Conservation (phyloP, 2,797 vertebrate genomes). For the Muraenolepis orangiensis region DNA sequence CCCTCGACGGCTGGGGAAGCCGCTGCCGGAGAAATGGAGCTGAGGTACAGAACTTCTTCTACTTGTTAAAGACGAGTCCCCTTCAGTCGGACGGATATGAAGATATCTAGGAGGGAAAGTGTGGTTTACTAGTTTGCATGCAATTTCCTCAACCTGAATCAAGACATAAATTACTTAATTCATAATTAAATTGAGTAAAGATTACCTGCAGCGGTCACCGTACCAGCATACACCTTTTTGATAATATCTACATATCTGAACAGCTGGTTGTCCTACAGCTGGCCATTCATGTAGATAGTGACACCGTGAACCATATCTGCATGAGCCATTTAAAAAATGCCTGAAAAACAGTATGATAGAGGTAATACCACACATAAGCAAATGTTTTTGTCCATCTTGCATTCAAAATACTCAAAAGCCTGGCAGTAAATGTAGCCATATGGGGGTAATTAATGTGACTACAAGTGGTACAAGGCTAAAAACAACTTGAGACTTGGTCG, state of each 20-base stretch:
- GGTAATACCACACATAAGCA: not conserved
- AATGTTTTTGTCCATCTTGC: not conserved
- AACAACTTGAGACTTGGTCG: not conserved
- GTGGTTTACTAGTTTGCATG: not conserved
- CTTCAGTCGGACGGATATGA: constrained; percentile 56
- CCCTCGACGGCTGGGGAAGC: constrained; percentile 36
- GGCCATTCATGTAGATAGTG: constrained; percentile 70
- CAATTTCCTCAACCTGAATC: no score
- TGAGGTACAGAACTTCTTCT: constrained; percentile 49
- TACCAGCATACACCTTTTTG: constrained; percentile 81
- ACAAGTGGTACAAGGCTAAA: not conserved
- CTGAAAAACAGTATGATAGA: constrained; percentile 50
- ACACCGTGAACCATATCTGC: constrained; percentile 71
- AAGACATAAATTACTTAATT: no score
- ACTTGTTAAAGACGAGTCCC: constrained; percentile 26
- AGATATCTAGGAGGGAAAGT: constrained; percentile 68
- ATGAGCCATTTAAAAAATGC: constrained; percentile 72
- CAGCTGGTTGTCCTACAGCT: constrained; percentile 27
- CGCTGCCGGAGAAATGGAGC: constrained; percentile 24
- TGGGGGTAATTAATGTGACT: not conserved
- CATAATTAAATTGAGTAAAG: not conserved
- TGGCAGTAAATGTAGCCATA: not conserved
- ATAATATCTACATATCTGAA: constrained; percentile 80
- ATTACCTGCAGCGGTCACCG: constrained; percentile 80
- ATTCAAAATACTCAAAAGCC: not conserved